These are phyloP conservation scores for Spicauda simplicius DNA, from an alignment of 2,888 invertebrate species.

Conservation along the genomic window DNA sequence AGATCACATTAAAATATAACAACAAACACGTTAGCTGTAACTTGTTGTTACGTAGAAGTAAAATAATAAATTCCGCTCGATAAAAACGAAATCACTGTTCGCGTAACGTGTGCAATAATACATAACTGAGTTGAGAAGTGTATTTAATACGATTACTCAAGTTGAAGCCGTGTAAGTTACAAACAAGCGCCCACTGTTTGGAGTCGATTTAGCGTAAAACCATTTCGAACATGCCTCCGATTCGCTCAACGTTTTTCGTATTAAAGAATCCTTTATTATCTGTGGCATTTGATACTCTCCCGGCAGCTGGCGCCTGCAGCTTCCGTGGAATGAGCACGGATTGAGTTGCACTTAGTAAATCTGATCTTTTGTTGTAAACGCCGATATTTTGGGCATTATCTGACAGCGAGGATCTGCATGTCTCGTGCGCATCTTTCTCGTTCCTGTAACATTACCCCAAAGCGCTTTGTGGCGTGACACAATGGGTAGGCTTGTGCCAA, in stretches of 20 bases:
- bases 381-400: slow-evolving; percentile 73
- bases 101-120: slow-evolving; percentile 31
- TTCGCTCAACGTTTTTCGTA: slow-evolving; percentile 72
- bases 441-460: slow-evolving; percentile 65
- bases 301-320: slow-evolving; percentile 80
- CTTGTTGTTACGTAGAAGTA: slow-evolving; percentile 26
- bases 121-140: slow-evolving; percentile 48
- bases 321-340: slow-evolving; percentile 73
- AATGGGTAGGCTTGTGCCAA: slow-evolving; percentile 65
- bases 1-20: slow-evolving; percentile 1
- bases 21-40: slow-evolving; percentile 6
- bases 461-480: slow-evolving; percentile 71
- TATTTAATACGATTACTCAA: slow-evolving; percentile 65
- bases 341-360: slow-evolving; percentile 67
- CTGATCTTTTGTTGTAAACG: slow-evolving; percentile 78
- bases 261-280: slow-evolving; percentile 76
- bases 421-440: slow-evolving; percentile 75
- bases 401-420: slow-evolving; percentile 64
- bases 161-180: slow-evolving; percentile 66
- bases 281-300: slow-evolving; percentile 69
- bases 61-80: slow-evolving; percentile 37
- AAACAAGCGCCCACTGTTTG: slow-evolving; percentile 71
- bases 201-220: slow-evolving; percentile 78
- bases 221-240: slow-evolving; percentile 66
- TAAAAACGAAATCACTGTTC: slow-evolving; percentile 30